A percentile compares a stretch with the other conserved stretches of the same genome.
These are phyloP conservation scores for Scolopax bukidnonensis DNA, from an alignment of 2,797 vertebrate genomes.

Conservation along the genomic window DNA sequence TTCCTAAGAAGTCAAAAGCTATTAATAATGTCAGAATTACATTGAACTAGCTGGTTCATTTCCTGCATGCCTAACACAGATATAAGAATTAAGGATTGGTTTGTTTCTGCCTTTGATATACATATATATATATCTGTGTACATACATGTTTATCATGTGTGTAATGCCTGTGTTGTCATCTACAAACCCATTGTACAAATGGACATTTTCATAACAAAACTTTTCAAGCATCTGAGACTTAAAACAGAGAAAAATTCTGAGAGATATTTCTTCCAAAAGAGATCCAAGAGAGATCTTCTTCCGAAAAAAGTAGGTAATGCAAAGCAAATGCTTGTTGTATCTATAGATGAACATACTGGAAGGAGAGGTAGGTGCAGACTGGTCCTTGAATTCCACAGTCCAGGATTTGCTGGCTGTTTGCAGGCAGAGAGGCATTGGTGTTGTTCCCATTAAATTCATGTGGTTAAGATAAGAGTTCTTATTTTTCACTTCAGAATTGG, in stretches of 20 bases:
- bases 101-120: background rate
- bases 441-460: background rate
- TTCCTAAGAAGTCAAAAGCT: background rate
- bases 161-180: background rate
- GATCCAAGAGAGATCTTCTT: no score
- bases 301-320: background rate
- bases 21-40: background rate
- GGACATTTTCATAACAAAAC: background rate
- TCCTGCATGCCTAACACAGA: background rate
- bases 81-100: background rate
- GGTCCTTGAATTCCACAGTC: background rate
- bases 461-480: background rate
- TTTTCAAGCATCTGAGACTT: background rate
- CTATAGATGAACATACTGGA: background rate
- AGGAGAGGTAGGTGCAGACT: background rate
- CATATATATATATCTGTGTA: background rate
- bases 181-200: background rate
- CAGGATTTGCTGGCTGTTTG: background rate
- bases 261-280: background rate
- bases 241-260: background rate
- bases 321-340: background rate
- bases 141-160: background rate
- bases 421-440: background rate
- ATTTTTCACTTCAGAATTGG: background rate
- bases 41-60: background rate